These are phyloP conservation scores for Philereme vetulata DNA, from an alignment of 2,888 invertebrate species.

Conservation along the genomic window DNA sequence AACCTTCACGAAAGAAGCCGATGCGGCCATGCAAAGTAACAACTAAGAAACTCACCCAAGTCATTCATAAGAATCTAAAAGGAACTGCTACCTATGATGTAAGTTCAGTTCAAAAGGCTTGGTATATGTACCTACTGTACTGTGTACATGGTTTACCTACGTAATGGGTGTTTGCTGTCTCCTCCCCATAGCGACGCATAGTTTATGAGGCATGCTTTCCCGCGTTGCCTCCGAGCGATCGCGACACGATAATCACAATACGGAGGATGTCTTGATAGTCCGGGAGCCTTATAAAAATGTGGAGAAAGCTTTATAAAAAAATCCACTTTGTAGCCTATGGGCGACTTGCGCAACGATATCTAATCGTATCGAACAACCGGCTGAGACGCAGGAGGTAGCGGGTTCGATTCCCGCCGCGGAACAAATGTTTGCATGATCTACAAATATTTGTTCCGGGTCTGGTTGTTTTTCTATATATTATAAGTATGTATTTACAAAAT, in stretches of 20 bases:
- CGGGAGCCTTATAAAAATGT: slow-evolving; percentile 11
- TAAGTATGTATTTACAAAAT: no score
- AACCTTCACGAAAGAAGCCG: slow-evolving; percentile 2
- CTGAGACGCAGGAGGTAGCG: no score
- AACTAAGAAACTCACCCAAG: slow-evolving; percentile 13
- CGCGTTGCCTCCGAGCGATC: slow-evolving; percentile 56
- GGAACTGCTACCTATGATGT: slow-evolving; percentile 23
- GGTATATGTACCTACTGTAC: slow-evolving; percentile 2
- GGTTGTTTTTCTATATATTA: no score
- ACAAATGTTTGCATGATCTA: no score
- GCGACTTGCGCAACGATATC: no score
- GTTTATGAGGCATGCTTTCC: slow-evolving; percentile 53
- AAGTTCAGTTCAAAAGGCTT: slow-evolving; percentile 25
- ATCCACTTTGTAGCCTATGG: no score
- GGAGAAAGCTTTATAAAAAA: neutral
- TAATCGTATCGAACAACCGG: no score
- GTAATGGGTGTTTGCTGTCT: slow-evolving; percentile 55
- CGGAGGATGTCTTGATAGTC: slow-evolving; percentile 52
- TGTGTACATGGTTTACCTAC: slow-evolving; percentile 32
- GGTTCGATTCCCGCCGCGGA: no score
- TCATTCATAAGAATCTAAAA: slow-evolving; percentile 23
- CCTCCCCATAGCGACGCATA: slow-evolving; percentile 50
- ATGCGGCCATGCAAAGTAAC: slow-evolving; percentile 6
- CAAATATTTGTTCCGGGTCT: no score
- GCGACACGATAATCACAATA: slow-evolving; percentile 66